Evolutionary conservation across 2,888 invertebrate species (phyloP), one percentile per base, ranked within the genome.

Genomic region (Acleris holmiana): DNA sequence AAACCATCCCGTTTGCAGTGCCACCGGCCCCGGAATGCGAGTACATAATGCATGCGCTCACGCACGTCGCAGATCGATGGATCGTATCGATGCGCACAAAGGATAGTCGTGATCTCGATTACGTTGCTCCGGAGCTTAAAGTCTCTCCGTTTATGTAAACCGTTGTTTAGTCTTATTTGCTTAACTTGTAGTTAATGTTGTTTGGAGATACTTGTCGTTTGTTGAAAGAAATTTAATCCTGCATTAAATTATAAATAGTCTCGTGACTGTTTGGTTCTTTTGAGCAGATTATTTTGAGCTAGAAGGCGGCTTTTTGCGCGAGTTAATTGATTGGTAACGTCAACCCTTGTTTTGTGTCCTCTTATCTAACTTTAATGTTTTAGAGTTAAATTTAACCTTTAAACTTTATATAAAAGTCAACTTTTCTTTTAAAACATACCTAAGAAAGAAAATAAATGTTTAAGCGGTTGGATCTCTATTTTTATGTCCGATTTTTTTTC

Each of bases 81-180:
- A 87, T 89, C 84, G 86, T 86, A 88, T 89, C 88, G 88, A 89
- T 86, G 84, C 80, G 79, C 81, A 86, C 86, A 86, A 87, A 86
- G 87, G 84, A 86, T 87, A 86, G 84, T 90, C 90, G 89, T 89
- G 91, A 90, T 90, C 89, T 85, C 86, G 85, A 88, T 89, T 89
- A 85, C 85, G 83, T 47, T 59, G 54, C 57, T 50, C 41, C 64
- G 60, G 67, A 58, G 79, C 84, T 84, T 73, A 84, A 86, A 86
- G 84, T 81, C 82, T 78, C 73, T 77, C 80, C 77, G 84, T 87
- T 85, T 86, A 85, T 83, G 86, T 86, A 80, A 85, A 87, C 76
- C 75, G 61, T 71, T 68, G 78, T 76, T 80, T 81, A 74, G 82
- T 82, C 25, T 56, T 57, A 40, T 54, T 54, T 35, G 40, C 19